These are phyloP conservation scores for Cheilinus undulatus DNA, from an alignment of 2,113 vertebrate genomes.

Conservation along the genomic window DNA sequence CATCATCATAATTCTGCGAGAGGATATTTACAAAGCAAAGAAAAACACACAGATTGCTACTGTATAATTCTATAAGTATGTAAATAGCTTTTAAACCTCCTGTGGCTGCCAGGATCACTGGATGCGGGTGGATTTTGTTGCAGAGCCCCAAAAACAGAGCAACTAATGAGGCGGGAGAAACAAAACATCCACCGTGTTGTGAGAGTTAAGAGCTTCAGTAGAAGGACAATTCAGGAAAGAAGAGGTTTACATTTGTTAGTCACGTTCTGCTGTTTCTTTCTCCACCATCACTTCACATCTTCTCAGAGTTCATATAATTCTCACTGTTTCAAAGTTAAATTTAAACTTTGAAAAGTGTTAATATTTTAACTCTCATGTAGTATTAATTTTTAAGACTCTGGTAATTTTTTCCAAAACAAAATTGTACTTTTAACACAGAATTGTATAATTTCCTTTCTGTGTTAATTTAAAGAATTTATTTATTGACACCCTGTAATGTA, in stretches of 20 bases:
- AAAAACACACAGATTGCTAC: background rate
- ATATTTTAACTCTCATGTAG: no score
- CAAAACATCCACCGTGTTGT: background rate
- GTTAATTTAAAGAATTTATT: no score
- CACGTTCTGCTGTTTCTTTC: background rate
- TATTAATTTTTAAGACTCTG: no score
- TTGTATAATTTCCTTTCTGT: no score
- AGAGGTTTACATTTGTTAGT: background rate
- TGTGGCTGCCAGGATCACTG: constrained; percentile 3
- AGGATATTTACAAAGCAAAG: constrained; percentile 16
- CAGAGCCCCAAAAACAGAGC: constrained; percentile 5
- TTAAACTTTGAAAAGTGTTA: no score
- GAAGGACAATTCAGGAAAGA: background rate
- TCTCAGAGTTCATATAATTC: no score
- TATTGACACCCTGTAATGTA: no score
- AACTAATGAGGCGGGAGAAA: constrained; percentile 9
- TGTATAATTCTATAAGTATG: constrained; percentile 5
- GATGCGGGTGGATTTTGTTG: background rate
- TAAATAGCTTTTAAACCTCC: constrained; percentile 33
- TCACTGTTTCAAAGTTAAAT: background rate
- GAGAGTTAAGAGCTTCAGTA: background rate
- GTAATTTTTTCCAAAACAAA: no score
- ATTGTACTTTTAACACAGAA: no score
- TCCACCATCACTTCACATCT: no score
- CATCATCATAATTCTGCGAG: constrained; percentile 19